Conservation (phyloP, 2,113 vertebrate genomes). For the Symphodus melops region DNA sequence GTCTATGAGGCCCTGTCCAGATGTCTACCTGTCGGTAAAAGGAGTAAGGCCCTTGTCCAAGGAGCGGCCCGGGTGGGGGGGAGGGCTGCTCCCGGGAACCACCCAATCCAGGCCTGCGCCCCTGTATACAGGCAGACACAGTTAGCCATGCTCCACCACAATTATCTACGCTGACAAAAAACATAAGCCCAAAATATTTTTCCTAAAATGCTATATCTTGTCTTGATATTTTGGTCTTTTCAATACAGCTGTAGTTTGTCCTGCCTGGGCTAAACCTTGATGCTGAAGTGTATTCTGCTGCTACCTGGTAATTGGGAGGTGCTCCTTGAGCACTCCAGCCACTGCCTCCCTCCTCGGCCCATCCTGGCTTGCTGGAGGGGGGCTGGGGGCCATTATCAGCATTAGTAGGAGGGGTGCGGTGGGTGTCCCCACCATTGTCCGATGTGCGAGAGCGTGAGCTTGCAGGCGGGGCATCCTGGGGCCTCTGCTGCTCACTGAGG, state of each 20-base stretch:
- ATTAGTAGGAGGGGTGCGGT: conserved; percentile 81
- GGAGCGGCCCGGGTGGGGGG: conserved; percentile 81
- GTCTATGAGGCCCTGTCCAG: conserved; percentile 62
- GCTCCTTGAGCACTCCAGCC: conserved; percentile 78
- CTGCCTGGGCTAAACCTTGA: neutral
- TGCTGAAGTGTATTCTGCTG: neutral
- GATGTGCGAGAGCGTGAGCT: conserved; percentile 73
- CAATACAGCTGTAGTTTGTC: neutral
- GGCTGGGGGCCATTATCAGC: conserved; percentile 80
- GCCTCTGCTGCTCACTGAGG: conserved; percentile 74
- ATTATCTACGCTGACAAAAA: conserved; percentile 52
- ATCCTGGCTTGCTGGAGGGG: conserved; percentile 86
- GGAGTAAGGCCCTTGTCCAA: conserved; percentile 82
- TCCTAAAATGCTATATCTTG: neutral
- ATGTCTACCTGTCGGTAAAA: conserved; percentile 84
- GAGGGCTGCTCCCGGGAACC: conserved; percentile 81
- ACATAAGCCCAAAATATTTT: conserved; percentile 10
- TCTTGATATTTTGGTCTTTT: conserved; percentile 1
- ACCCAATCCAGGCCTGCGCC: conserved; percentile 81
- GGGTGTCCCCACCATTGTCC: conserved; percentile 75
- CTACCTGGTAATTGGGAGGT: conserved; percentile 86
- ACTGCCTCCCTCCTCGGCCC: conserved; percentile 86
- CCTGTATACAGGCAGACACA: conserved; percentile 80
- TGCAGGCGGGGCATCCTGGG: conserved; percentile 71
- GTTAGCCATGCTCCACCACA: conserved; percentile 66